Evolutionary conservation across 2,888 invertebrate species (phyloP).

Genomic region (Malthinus seriepunctatus): DNA sequence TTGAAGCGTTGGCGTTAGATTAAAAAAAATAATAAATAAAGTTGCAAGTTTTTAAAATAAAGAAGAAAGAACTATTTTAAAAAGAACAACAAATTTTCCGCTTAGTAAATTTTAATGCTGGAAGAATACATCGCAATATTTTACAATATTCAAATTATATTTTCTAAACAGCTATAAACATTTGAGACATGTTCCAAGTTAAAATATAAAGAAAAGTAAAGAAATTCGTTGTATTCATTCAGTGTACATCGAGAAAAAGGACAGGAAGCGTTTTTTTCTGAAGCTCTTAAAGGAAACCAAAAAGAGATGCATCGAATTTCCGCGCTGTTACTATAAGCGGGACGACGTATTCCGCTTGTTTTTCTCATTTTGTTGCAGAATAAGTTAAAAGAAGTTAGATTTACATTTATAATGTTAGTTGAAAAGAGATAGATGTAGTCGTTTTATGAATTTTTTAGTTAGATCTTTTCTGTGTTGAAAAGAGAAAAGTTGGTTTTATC

Average conservation of each 20-base stretch:
- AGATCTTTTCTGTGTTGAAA: neutral
- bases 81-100: conserved; percentile 7
- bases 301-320: conserved; percentile 11
- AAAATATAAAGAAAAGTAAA: conserved; percentile 30
- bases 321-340: neutral
- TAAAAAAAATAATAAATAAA: no score
- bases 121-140: conserved; percentile 22
- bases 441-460: conserved; percentile 3
- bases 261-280: conserved; percentile 9
- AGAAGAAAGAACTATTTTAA: no score
- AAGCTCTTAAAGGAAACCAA: conserved; percentile 9
- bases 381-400: conserved; percentile 12
- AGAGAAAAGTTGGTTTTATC: conserved; percentile 11
- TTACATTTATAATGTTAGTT: conserved; percentile 8
- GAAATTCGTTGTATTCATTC: conserved; percentile 16
- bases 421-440: conserved; percentile 2
- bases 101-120: conserved; percentile 25
- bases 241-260: conserved; percentile 14
- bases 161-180: conserved; percentile 40
- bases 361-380: conserved; percentile 16
- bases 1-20: no score
- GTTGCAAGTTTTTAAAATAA: neutral
- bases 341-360: conserved; percentile 9
- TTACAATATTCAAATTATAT: conserved; percentile 36
- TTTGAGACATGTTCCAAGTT: conserved; percentile 40